Conservation (phyloP, 2,113 vertebrate genomes). For the Anarhynchus alexandrinus region DNA sequence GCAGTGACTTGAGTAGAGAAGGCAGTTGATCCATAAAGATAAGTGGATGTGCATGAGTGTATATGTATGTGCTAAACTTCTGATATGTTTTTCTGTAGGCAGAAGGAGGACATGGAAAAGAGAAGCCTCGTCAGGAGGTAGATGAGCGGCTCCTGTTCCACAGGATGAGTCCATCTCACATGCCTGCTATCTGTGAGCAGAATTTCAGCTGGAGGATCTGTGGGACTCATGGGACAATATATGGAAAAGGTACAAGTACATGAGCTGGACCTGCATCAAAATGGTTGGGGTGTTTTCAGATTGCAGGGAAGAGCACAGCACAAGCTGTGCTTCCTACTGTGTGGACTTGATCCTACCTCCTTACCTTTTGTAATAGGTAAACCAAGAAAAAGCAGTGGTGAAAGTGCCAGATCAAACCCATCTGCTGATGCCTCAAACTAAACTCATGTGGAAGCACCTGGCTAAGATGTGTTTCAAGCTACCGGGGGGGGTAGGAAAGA, state of each 20-base stretch:
- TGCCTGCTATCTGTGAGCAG: too few species aligned
- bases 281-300: neutral
- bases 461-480: neutral
- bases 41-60: too few species aligned
- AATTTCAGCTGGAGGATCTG: too few species aligned
- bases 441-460: neutral
- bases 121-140: too few species aligned
- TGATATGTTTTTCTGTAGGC: too few species aligned
- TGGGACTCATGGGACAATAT: too few species aligned
- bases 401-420: neutral
- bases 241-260: constrained; percentile 61
- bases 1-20: too few species aligned
- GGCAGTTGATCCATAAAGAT: too few species aligned
- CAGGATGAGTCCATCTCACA: too few species aligned
- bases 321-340: neutral
- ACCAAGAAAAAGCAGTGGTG: neutral
- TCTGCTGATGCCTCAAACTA: neutral
- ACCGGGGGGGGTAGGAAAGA: neutral
- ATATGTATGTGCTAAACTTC: too few species aligned
- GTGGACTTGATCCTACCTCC: neutral
- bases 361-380: neutral
- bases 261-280: neutral
- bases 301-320: neutral
- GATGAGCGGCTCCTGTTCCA: too few species aligned
- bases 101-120: too few species aligned